Evolutionary conservation across 2,888 invertebrate genomes (phyloP).

Genomic region (Aradus depressus): DNA sequence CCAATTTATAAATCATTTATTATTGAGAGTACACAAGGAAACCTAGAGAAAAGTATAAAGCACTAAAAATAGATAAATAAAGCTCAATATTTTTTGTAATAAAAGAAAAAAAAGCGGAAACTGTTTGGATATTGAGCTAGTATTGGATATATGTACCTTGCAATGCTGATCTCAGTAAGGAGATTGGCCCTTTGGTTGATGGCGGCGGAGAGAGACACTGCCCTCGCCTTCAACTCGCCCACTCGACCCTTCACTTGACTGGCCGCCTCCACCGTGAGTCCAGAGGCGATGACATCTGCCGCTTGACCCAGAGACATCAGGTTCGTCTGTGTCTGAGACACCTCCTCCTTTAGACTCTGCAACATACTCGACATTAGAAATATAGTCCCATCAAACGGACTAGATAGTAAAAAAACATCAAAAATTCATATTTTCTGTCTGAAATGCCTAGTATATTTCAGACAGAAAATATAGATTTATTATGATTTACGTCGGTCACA

Average conservation of each 20-base stretch:
- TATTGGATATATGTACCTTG: constrained; percentile 38
- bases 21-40: background rate
- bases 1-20: too few relatives aligned
- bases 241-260: constrained; percentile 58
- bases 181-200: constrained; percentile 65
- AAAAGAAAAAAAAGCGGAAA: background rate
- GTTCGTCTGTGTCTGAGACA: constrained; percentile 75
- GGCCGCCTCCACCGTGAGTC: constrained; percentile 66
- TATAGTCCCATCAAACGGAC: too few relatives aligned
- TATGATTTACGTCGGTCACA: too few relatives aligned
- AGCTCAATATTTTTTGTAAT: background rate
- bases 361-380: too few relatives aligned
- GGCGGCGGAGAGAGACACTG: constrained; percentile 62
- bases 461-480: too few relatives aligned
- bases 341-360: constrained; percentile 54
- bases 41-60: background rate
- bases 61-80: background rate
- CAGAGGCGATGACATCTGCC: constrained; percentile 66
- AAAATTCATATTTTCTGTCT: too few relatives aligned
- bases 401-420: too few relatives aligned
- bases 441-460: too few relatives aligned
- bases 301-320: constrained; percentile 66
- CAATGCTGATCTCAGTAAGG: constrained; percentile 67
- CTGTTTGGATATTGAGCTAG: background rate
- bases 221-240: constrained; percentile 58